Conservation (phyloP, 2,797 vertebrate genomes). For the Tolypeutes matacus region DNA sequence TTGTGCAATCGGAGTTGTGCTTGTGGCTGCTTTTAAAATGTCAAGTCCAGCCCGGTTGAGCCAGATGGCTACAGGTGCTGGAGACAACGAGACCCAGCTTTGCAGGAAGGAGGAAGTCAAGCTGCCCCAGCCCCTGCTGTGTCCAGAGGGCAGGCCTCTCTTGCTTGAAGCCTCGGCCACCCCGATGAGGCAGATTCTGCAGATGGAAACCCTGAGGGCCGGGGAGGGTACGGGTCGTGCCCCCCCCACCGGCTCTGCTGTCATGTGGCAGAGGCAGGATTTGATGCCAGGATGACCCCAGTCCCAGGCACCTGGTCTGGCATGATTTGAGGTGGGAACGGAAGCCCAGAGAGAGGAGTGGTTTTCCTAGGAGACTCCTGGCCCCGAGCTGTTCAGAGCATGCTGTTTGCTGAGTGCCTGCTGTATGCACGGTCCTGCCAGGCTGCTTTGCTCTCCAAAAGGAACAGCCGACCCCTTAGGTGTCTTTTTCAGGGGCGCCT, state of each 20-base stretch:
- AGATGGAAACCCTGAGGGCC: not conserved
- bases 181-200: not conserved
- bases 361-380: too few species aligned
- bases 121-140: not conserved
- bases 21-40: not conserved
- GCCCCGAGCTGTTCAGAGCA: rapidly evolving
- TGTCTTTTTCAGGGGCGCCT: not conserved
- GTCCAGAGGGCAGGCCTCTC: rapidly evolving
- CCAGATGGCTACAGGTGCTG: not conserved
- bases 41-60: not conserved
- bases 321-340: not conserved
- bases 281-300: not conserved
- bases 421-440: rapidly evolving
- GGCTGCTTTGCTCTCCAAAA: not conserved
- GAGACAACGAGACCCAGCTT: not conserved
- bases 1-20: not conserved
- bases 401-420: rapidly evolving
- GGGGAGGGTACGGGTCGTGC: not conserved
- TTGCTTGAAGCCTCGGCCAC: not conserved
- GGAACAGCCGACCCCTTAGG: rapidly evolving
- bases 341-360: not conserved
- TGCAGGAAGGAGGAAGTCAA: not conserved
- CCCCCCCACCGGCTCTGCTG: not conserved
- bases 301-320: not conserved
- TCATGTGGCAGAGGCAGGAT: not conserved